A percentile compares a stretch with the other conserved stretches of the same genome.
These are phyloP conservation scores for Lamprologus ornatipinnis DNA, from an alignment of 2,113 vertebrate species.

Conservation along the genomic window DNA sequence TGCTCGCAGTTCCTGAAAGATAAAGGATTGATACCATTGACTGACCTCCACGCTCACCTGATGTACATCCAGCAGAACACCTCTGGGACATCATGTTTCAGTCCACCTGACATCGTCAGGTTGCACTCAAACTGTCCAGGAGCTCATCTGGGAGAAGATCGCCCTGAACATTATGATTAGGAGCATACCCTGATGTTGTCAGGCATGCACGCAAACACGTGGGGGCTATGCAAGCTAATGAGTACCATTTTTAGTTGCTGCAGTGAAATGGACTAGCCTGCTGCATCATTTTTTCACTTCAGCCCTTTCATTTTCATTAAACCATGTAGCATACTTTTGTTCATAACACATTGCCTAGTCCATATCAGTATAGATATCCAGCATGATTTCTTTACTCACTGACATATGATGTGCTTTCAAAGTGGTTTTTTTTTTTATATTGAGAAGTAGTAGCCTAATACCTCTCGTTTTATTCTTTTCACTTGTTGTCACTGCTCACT, in stretches of 20 bases:
- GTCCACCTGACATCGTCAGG: neutral
- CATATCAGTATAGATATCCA: neutral
- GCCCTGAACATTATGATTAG: neutral
- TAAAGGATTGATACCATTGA: neutral
- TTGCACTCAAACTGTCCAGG: neutral
- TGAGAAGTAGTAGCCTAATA: neutral
- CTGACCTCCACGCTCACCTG: neutral
- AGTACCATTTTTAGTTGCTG: neutral
- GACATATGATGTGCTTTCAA: neutral
- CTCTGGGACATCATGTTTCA: neutral
- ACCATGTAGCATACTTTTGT: neutral
- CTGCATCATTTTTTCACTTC: neutral
- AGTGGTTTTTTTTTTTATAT: accelerated
- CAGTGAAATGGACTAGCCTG: neutral
- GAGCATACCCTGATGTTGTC: neutral
- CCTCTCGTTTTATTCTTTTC: neutral
- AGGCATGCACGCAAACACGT: neutral
- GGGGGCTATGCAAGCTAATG: neutral
- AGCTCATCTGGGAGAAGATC: neutral
- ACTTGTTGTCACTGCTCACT: neutral
- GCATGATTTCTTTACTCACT: neutral
- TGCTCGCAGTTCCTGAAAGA: neutral
- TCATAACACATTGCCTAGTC: neutral
- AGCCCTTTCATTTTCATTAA: neutral
- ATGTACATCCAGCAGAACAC: neutral